Evolutionary conservation across 2,888 invertebrate species (phyloP).

Genomic region (Apodemia duryi): DNA sequence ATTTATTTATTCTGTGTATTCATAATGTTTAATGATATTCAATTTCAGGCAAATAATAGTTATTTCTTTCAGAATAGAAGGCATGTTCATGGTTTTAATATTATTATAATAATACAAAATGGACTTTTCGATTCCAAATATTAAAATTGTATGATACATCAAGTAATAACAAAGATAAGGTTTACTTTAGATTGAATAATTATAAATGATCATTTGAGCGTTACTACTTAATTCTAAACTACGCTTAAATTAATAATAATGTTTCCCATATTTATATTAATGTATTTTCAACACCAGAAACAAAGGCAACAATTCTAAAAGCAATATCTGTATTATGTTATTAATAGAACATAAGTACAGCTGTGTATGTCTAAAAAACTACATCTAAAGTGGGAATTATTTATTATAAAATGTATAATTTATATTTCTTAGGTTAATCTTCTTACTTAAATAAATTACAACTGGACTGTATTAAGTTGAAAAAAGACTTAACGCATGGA

Average conservation of each 20-base stretch:
- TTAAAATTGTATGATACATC: constrained; percentile 13
- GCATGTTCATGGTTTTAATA: constrained; percentile 62
- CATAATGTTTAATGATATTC: constrained; percentile 33
- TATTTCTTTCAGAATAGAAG: constrained; percentile 49
- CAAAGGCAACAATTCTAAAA: constrained; percentile 30
- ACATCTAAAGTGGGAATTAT: constrained; percentile 47
- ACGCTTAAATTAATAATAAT: constrained; percentile 40
- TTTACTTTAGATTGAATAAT: constrained; percentile 4
- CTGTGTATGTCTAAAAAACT: constrained; percentile 44
- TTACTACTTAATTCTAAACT: constrained; percentile 44
- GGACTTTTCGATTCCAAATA: neutral
- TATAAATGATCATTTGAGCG: constrained; percentile 58
- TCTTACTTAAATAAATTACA: constrained; percentile 48
- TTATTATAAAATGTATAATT: constrained; percentile 50
- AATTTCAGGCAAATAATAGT: constrained; percentile 46
- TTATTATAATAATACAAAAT: constrained; percentile 13
- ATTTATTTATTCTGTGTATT: neutral
- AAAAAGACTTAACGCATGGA: constrained; percentile 58
- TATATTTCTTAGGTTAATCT: constrained; percentile 37
- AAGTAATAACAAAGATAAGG: constrained; percentile 17
- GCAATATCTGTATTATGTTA: constrained; percentile 37
- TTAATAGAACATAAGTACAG: constrained; percentile 56
- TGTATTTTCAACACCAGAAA: constrained; percentile 11
- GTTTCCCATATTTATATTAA: constrained; percentile 11
- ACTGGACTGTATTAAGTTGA: constrained; percentile 63